Conservation (phyloP, 2,113 vertebrate genomes). For the Nothocercus nigrocapillus region DNA sequence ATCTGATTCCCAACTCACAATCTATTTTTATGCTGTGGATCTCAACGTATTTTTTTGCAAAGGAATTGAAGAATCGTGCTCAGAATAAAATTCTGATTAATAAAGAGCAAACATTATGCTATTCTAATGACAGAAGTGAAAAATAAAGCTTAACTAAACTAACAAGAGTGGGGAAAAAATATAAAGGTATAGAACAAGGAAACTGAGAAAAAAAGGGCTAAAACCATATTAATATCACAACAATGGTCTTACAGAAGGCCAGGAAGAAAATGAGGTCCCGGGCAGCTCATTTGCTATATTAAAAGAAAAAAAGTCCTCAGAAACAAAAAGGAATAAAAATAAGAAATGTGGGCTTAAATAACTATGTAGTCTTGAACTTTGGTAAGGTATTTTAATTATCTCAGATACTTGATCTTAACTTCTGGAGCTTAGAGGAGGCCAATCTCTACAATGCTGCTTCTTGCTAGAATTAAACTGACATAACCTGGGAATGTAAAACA, state of each 20-base stretch:
- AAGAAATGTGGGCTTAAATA: background rate
- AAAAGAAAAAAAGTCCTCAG: background rate
- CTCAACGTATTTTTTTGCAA: fast-evolving
- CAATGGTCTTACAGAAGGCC: background rate
- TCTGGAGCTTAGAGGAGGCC: background rate
- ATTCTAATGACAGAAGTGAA: background rate
- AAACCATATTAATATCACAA: background rate
- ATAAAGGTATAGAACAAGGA: fast-evolving
- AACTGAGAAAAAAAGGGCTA: background rate
- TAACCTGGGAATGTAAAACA: background rate
- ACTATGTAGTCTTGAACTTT: background rate
- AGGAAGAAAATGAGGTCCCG: background rate
- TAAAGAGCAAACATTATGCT: background rate
- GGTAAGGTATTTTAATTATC: background rate
- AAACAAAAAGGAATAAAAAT: background rate
- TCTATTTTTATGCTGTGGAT: background rate
- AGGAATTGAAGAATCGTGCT: background rate
- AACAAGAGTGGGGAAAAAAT: background rate
- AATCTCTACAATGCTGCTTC: background rate
- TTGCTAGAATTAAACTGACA: background rate
- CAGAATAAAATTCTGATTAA: background rate
- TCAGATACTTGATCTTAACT: background rate
- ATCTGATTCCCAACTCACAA: background rate
- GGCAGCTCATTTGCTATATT: background rate
- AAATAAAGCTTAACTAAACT: background rate